Conservation (phyloP, 2,113 vertebrate genomes). For the Ia io region DNA sequence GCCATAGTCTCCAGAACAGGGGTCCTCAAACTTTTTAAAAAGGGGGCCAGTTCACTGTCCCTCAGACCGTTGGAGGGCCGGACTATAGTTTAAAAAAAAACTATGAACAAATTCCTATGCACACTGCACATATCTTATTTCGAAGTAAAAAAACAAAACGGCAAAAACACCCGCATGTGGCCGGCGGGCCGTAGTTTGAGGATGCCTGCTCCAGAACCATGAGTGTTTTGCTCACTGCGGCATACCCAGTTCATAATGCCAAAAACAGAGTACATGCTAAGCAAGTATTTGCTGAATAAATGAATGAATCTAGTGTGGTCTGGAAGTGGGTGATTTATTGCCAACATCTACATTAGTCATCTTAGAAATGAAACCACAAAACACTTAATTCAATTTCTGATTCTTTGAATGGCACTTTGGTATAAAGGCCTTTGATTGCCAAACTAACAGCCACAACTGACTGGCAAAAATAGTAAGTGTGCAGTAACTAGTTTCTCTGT, state of each 20-base stretch:
- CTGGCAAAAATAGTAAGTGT: neutral
- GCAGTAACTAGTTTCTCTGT: neutral
- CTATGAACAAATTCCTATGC: too few relatives aligned
- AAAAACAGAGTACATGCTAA: neutral
- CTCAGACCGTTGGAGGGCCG: too few relatives aligned
- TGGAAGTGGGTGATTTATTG: neutral
- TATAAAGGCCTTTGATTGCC: neutral
- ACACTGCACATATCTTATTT: too few relatives aligned
- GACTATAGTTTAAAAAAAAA: too few relatives aligned
- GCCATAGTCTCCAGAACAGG: neutral
- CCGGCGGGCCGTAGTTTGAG: too few relatives aligned
- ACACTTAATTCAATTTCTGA: neutral
- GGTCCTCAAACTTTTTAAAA: too few relatives aligned
- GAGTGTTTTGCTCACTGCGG: neutral
- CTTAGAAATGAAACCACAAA: neutral
- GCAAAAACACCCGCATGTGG: too few relatives aligned
- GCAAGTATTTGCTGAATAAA: neutral
- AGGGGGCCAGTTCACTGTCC: too few relatives aligned
- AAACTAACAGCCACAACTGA: neutral
- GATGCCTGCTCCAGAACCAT: neutral
- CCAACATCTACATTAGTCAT: neutral
- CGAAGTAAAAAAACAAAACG: too few relatives aligned
- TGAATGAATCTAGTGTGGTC: neutral
- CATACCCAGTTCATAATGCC: neutral
- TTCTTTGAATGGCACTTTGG: neutral